Conservation (phyloP, 2,797 vertebrate species). For the Nyctalus aviator region DNA sequence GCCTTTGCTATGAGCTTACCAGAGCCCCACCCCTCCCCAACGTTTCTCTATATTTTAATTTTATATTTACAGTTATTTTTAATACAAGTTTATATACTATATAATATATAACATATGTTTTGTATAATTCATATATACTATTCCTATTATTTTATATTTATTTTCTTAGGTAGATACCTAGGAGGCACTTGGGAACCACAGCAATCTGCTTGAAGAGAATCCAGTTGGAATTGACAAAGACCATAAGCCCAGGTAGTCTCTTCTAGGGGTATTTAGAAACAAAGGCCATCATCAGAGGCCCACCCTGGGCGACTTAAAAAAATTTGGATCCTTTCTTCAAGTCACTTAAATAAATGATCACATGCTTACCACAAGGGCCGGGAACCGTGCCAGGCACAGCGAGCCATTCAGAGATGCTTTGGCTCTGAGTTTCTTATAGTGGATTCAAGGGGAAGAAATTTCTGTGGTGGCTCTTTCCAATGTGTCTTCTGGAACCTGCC, state of each 20-base stretch:
- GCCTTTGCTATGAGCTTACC: not conserved
- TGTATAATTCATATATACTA: not conserved
- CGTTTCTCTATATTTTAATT: not conserved
- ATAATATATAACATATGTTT: not conserved
- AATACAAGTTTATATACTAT: not conserved
- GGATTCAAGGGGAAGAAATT: not conserved
- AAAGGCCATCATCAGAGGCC: not conserved
- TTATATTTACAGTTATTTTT: not conserved
- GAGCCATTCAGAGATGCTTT: not conserved
- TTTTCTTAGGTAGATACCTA: not conserved
- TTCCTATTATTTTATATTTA: not conserved
- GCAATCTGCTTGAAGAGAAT: not conserved
- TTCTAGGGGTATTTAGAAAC: not conserved
- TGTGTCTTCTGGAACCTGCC: not conserved
- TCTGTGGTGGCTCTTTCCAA: not conserved
- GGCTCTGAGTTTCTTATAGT: not conserved
- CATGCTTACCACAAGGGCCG: not conserved
- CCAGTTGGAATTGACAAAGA: not conserved
- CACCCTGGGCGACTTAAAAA: not conserved
- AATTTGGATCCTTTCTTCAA: conserved; percentile 3
- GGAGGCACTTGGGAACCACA: not conserved
- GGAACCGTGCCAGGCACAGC: not conserved
- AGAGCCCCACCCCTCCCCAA: not conserved
- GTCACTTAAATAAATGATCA: not conserved
- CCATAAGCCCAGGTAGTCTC: not conserved